These are phyloP conservation scores for Tangara arthus DNA, from an alignment of 2,797 vertebrate genomes.

Conservation along the genomic window DNA sequence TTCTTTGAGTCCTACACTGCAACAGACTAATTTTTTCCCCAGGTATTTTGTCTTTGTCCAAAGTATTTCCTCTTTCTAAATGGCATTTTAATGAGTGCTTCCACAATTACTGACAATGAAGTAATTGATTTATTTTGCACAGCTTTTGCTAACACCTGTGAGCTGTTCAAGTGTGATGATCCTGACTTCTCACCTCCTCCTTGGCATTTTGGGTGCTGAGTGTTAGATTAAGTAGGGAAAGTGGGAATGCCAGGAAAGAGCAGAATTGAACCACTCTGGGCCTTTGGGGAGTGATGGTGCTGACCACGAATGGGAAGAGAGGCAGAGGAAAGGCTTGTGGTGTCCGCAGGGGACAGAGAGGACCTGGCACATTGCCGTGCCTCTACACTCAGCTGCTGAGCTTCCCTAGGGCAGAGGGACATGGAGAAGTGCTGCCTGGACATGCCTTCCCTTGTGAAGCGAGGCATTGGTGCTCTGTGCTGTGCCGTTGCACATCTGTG, in stretches of 20 bases:
- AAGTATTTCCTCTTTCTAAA: conserved; percentile 46
- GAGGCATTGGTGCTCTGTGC: accelerated
- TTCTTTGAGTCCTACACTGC: background rate
- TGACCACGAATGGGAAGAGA: background rate
- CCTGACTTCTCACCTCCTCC: background rate
- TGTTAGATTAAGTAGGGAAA: background rate
- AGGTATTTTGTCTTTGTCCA: background rate
- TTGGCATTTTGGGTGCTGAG: background rate
- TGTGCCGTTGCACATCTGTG: accelerated
- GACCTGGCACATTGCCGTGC: accelerated
- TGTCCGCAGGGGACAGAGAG: background rate
- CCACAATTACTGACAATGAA: conserved; percentile 3
- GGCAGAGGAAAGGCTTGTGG: background rate
- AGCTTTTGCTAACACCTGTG: background rate
- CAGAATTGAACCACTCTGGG: background rate
- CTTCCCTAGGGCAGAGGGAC: background rate
- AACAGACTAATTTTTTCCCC: background rate
- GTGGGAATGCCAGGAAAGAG: background rate
- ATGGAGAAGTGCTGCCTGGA: background rate
- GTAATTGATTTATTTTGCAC: background rate
- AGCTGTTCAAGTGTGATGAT: background rate
- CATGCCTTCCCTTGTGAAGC: background rate
- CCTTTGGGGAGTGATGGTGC: background rate
- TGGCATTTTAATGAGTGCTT: conserved; percentile 17
- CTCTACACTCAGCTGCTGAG: accelerated